Evolutionary conservation across 1,140 invertebrate genomes (phyloP).

Genomic region (Asbolus verrucosus): DNA sequence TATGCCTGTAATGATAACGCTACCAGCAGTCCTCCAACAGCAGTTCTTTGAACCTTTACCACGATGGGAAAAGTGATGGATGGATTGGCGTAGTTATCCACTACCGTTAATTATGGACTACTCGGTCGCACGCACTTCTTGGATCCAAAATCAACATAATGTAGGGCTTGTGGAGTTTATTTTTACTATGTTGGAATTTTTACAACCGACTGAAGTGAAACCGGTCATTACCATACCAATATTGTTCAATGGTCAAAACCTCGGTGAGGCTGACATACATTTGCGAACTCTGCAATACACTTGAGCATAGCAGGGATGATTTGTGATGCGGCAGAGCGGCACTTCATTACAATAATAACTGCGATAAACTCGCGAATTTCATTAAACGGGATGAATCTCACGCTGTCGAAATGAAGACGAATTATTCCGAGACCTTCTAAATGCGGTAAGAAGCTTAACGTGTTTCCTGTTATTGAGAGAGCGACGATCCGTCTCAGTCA

Average conservation of each 20-base stretch:
- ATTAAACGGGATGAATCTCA: conserved; percentile 27
- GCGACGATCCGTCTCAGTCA: conserved; percentile 46
- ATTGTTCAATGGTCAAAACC: conserved; percentile 9
- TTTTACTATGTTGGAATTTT: too few species aligned
- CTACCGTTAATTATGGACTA: conserved; percentile 1
- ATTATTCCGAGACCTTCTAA: conserved; percentile 41
- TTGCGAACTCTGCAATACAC: conserved; percentile 4
- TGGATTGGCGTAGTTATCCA: background rate
- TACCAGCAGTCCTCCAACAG: background rate
- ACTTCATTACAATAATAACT: conserved; percentile 35
- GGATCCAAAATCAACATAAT: conserved; percentile 17
- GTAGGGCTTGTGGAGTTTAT: too few species aligned
- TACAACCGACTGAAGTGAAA: too few species aligned
- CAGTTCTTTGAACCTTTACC: conserved; percentile 4
- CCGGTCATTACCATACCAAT: too few species aligned
- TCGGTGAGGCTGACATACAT: conserved; percentile 21
- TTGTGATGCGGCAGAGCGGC: conserved; percentile 17
- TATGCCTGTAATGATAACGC: conserved; percentile 8
- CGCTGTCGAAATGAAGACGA: conserved; percentile 40
- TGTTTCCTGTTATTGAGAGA: conserved; percentile 48
- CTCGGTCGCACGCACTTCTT: conserved; percentile 5
- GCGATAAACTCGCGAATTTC: conserved; percentile 35
- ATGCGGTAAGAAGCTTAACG: conserved; percentile 43
- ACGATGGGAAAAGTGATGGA: conserved; percentile 1
- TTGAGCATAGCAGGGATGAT: conserved; percentile 26